phyloP scores from a whole-genome alignment of 2,797 vertebrate species.

The Tokudaia muenninki region DNA sequence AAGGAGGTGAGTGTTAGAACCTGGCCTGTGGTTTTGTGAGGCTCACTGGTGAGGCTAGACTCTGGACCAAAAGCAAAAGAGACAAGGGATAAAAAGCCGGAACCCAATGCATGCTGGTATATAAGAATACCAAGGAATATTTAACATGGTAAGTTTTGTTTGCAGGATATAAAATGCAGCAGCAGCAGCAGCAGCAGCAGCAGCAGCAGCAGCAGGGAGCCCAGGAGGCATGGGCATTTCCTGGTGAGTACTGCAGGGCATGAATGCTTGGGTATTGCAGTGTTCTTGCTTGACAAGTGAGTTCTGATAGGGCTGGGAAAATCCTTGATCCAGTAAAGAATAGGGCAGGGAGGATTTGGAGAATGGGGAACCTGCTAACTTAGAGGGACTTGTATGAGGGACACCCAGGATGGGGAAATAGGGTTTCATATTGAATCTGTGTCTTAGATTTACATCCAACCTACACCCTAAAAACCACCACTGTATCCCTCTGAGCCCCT shows the following conservation, averaged over 20 bases:
- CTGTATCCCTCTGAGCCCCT: neutral
- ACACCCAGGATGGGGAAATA: neutral
- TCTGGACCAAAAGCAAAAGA: neutral
- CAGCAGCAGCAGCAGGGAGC: no score
- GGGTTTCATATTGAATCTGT: accelerated
- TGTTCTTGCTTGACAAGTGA: neutral
- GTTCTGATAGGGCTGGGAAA: neutral
- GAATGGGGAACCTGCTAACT: neutral
- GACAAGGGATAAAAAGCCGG: neutral
- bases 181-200: no score
- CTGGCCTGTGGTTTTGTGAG: no score
- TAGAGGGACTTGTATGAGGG: no score
- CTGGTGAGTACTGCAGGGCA: accelerated
- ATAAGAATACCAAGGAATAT: neutral
- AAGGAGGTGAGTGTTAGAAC: neutral
- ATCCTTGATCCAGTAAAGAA: neutral
- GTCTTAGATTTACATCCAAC: no score
- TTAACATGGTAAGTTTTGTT: neutral
- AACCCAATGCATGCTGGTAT: neutral
- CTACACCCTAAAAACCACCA: neutral
- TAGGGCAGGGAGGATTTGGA: neutral
- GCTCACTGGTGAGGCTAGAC: neutral
- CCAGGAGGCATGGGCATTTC: neutral
- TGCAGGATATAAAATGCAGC: neutral
- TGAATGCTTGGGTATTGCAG: accelerated